Percentiles rank a stretch among this genome's conserved stretches.
phyloP scores from a whole-genome alignment of 1,140 invertebrate species.

The Drosophila sucinea region DNA sequence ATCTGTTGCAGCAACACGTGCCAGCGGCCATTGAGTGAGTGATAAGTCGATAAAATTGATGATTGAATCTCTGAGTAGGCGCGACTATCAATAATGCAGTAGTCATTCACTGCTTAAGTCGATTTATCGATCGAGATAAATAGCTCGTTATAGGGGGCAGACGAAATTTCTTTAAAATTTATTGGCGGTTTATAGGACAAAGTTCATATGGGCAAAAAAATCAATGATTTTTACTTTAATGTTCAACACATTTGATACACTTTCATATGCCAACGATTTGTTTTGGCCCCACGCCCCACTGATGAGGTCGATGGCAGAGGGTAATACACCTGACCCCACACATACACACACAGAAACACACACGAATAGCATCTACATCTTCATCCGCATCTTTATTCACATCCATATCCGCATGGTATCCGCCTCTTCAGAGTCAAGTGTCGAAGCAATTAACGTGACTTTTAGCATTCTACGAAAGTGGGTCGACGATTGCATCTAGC shows the following conservation, averaged over 20 bases:
- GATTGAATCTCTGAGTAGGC: not conserved
- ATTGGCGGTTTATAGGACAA: not conserved
- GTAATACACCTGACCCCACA: constrained; percentile 7
- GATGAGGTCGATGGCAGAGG: constrained; percentile 7
- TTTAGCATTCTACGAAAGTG: constrained; percentile 41
- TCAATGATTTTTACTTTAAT: constrained; percentile 2
- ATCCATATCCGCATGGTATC: constrained; percentile 36
- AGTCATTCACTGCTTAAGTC: not conserved
- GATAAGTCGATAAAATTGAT: constrained; percentile 38
- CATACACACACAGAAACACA: not conserved
- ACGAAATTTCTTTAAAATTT: too few species aligned
- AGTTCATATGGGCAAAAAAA: constrained; percentile 2
- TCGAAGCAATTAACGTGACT: constrained; percentile 75
- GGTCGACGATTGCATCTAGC: constrained; percentile 54
- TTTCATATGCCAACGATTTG: not conserved
- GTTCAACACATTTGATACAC: constrained; percentile 2
- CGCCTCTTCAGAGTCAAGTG: constrained; percentile 60
- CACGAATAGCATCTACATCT: constrained; percentile 3
- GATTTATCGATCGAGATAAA: too few species aligned
- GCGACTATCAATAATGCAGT: not conserved
- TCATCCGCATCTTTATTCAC: constrained; percentile 27
- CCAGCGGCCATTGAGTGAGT: constrained; percentile 29
- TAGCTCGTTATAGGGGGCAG: too few species aligned
- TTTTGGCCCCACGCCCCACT: not conserved
- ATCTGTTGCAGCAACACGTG: constrained; percentile 54